Conservation (phyloP, 37 sponge, comb jelly and placozoan genomes). For the Eunapius fragilis region DNA sequence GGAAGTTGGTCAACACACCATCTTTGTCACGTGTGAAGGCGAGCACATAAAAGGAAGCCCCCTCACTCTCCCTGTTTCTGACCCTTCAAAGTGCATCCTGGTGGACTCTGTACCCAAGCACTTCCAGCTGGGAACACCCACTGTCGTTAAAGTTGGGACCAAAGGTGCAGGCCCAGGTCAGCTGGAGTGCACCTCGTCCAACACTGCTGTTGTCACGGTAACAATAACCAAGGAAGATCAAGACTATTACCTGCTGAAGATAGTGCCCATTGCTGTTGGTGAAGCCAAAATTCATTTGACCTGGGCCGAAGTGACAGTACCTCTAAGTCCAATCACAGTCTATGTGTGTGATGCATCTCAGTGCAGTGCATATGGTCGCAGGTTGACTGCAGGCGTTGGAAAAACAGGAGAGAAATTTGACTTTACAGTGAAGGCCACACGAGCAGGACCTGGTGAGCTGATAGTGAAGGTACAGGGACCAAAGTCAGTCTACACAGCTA, state of each 20-base stretch:
- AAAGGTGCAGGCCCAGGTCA: slow-evolving; percentile 71
- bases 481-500: slow-evolving; percentile 45
- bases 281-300: slow-evolving; percentile 26
- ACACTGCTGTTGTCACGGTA: slow-evolving; percentile 5
- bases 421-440: slow-evolving; percentile 65
- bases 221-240: not conserved
- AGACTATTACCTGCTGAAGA: slow-evolving; percentile 1
- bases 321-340: slow-evolving; percentile 49
- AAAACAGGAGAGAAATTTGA: slow-evolving; percentile 41
- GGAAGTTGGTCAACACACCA: slow-evolving; percentile 66
- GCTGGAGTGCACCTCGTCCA: slow-evolving; percentile 20
- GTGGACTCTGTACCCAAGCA: slow-evolving; percentile 38
- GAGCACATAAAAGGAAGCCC: slow-evolving; percentile 85
- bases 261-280: slow-evolving; percentile 32
- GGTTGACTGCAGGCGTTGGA: slow-evolving; percentile 48
- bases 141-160: slow-evolving; percentile 50
- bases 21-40: slow-evolving; percentile 80
- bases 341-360: slow-evolving; percentile 79
- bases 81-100: slow-evolving; percentile 56
- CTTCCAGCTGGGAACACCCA: slow-evolving; percentile 51
- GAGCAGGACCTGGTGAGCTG: slow-evolving; percentile 79
- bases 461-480: slow-evolving; percentile 64
- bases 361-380: slow-evolving; percentile 64
- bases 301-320: slow-evolving; percentile 29
- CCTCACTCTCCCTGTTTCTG: slow-evolving; percentile 49